phyloP scores from a whole-genome alignment of 2,797 vertebrate species.

The Ceryle rudis region DNA sequence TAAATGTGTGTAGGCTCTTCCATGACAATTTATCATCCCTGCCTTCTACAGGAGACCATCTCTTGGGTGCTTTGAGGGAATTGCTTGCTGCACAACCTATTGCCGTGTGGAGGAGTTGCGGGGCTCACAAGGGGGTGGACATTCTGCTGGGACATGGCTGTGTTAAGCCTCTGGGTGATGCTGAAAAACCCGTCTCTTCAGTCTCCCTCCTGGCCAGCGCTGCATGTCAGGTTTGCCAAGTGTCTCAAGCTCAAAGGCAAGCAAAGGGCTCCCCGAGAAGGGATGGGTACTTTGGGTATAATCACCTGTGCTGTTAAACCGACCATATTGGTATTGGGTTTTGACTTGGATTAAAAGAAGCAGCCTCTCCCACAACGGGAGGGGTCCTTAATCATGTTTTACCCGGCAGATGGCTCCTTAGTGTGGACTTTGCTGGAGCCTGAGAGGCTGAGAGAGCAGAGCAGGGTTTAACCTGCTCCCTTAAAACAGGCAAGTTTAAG shows the following conservation, averaged over 20 bases:
- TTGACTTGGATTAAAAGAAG: neutral
- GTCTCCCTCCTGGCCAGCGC: neutral
- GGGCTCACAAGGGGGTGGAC: too few species aligned
- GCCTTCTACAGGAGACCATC: neutral
- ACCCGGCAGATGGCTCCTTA: neutral
- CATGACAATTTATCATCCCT: neutral
- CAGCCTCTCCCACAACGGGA: fast-evolving
- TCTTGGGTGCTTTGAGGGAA: neutral
- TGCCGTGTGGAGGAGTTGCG: fast-evolving
- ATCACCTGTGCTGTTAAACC: neutral
- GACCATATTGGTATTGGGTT: neutral
- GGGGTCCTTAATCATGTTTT: neutral
- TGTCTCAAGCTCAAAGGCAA: neutral
- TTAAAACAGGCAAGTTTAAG: neutral
- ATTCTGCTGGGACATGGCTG: fast-evolving
- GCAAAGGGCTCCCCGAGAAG: neutral
- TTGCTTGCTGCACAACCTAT: neutral
- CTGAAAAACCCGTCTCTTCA: neutral
- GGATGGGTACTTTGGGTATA: neutral
- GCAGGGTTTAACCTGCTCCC: neutral
- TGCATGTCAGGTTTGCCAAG: fast-evolving
- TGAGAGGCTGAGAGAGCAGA: neutral
- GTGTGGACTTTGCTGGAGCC: fast-evolving
- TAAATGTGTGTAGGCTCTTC: neutral
- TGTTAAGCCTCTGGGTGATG: neutral